Conservation (phyloP, 2,113 vertebrate species). For the Saguinus midas region DNA sequence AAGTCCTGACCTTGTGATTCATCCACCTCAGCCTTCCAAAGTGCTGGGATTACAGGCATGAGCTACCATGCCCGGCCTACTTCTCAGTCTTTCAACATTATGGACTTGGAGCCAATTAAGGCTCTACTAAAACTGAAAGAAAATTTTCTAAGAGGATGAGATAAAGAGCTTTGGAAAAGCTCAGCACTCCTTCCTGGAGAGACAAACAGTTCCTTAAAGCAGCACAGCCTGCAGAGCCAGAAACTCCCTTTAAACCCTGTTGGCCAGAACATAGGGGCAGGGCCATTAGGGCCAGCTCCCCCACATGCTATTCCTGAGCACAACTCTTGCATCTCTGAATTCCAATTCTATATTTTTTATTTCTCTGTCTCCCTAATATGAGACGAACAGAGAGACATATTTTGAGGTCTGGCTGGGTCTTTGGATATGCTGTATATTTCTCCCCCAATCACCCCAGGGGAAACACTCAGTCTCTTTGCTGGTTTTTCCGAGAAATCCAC, state of each 20-base stretch:
- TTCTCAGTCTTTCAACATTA: neutral
- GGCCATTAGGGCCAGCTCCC: neutral
- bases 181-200: neutral
- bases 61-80: too few relatives aligned
- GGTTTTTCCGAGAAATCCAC: slow-evolving; percentile 45
- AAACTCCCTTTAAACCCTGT: neutral
- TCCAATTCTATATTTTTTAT: neutral
- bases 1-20: too few relatives aligned
- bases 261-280: neutral
- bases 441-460: neutral
- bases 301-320: neutral
- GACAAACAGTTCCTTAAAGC: neutral
- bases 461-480: slow-evolving; percentile 8
- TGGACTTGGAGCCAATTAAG: neutral
- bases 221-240: neutral
- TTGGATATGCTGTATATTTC: slow-evolving; percentile 1
- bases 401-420: slow-evolving; percentile 29
- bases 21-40: too few relatives aligned
- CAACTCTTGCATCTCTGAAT: neutral
- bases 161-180: slow-evolving; percentile 5
- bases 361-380: neutral
- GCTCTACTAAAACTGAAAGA: slow-evolving; percentile 16
- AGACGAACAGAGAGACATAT: neutral
- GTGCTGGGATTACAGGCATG: too few relatives aligned
- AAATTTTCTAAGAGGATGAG: neutral